These are phyloP conservation scores for Amphiduros pacificus DNA, from an alignment of 2,888 invertebrate species.

Conservation along the genomic window DNA sequence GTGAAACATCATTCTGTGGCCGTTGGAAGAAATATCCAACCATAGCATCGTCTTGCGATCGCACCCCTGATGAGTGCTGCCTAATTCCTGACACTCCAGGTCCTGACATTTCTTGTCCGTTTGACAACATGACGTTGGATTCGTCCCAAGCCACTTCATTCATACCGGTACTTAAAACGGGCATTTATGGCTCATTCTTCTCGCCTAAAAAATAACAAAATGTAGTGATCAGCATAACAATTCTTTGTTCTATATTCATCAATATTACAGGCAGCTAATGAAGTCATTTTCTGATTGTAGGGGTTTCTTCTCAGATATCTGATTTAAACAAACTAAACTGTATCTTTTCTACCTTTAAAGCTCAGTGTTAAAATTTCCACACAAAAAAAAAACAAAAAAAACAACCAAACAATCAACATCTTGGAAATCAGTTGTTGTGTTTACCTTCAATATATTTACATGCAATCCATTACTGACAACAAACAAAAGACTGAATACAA, in stretches of 20 bases:
- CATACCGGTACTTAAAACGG: conserved; percentile 55
- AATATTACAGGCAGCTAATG: background rate
- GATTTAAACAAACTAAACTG: conserved; percentile 2
- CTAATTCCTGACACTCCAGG: too few relatives aligned
- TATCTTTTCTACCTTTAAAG: background rate
- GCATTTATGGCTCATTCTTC: conserved; percentile 45
- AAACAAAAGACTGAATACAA: too few relatives aligned
- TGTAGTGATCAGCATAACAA: too few relatives aligned
- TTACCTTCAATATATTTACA: background rate
- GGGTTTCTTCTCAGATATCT: background rate
- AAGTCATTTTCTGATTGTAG: background rate
- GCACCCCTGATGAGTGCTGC: conserved; percentile 7
- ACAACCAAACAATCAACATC: background rate
- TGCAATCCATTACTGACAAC: background rate
- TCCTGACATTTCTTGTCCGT: conserved; percentile 43
- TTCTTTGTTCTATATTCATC: too few relatives aligned
- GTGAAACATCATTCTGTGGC: conserved; percentile 79
- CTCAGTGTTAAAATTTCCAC: too few relatives aligned
- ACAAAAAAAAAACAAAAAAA: background rate
- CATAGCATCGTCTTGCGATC: conserved; percentile 84
- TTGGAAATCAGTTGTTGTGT: background rate
- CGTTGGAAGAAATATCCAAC: conserved; percentile 90
- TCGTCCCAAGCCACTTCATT: conserved; percentile 56
- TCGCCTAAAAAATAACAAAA: conserved; percentile 12
- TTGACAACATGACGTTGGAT: conserved; percentile 32